A percentile compares a stretch with the other conserved stretches of the same genome.
phyloP scores from a whole-genome alignment of 2,797 vertebrate species.

The Acanthurus tractus region DNA sequence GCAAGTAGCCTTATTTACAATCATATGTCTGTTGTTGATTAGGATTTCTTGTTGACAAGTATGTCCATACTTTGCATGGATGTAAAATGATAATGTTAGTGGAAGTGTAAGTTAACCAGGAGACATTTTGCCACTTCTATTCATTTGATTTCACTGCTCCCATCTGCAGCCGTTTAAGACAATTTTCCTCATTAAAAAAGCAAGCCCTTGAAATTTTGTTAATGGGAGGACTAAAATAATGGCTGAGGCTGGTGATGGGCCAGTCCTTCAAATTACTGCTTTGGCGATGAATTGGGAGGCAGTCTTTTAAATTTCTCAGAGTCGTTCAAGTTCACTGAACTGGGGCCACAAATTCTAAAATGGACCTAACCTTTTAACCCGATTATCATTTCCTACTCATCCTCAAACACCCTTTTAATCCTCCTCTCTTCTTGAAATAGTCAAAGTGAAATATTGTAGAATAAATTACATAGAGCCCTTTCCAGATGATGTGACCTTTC shows the following conservation, averaged over 20 bases:
- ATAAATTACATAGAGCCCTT: neutral
- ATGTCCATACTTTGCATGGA: slow-evolving; percentile 12
- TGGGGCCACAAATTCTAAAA: neutral
- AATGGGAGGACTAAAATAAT: slow-evolving; percentile 18
- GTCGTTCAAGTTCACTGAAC: slow-evolving; percentile 12
- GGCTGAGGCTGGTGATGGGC: slow-evolving; percentile 22
- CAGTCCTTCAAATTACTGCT: slow-evolving; percentile 3
- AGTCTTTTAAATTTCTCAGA: slow-evolving; percentile 5
- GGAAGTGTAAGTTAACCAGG: slow-evolving; percentile 32
- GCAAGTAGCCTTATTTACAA: slow-evolving; percentile 13
- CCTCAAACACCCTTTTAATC: neutral
- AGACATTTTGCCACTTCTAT: slow-evolving; percentile 37
- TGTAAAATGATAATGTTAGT: slow-evolving; percentile 21
- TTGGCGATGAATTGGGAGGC: neutral
- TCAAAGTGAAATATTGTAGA: neutral
- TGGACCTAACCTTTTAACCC: neutral
- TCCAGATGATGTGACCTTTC: slow-evolving; percentile 1
- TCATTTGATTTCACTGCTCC: slow-evolving; percentile 35
- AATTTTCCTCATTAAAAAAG: slow-evolving; percentile 39
- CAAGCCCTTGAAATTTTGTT: slow-evolving; percentile 30
- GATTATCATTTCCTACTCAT: neutral
- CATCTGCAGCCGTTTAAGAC: slow-evolving; percentile 43
- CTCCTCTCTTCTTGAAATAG: neutral
- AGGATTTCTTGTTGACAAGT: slow-evolving; percentile 30
- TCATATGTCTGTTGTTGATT: slow-evolving; percentile 18